phyloP scores from a whole-genome alignment of 2,888 invertebrate species.

The Icerya purchasi region DNA sequence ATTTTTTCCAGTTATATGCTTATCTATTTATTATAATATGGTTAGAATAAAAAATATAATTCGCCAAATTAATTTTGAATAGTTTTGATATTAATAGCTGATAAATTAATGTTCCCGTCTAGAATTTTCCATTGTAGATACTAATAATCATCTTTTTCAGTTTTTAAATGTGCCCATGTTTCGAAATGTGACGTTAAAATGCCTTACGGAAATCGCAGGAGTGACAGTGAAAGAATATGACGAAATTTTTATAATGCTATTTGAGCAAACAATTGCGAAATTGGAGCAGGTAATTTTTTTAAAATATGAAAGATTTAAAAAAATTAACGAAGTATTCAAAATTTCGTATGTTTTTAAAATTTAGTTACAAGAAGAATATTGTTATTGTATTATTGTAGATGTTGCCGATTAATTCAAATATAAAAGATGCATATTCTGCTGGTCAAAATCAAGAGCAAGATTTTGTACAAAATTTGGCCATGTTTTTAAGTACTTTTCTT shows the following conservation, averaged over 20 bases:
- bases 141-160: slow-evolving; percentile 26
- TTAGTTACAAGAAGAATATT: too few species aligned
- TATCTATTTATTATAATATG: too few species aligned
- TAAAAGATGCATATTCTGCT: slow-evolving; percentile 77
- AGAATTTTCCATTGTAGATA: too few species aligned
- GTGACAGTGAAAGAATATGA: slow-evolving; percentile 78
- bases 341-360: background rate
- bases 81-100: too few species aligned
- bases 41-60: too few species aligned
- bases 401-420: slow-evolving; percentile 75
- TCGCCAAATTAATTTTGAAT: too few species aligned
- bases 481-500: slow-evolving; percentile 89
- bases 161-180: slow-evolving; percentile 95
- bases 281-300: slow-evolving; percentile 38
- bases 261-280: slow-evolving; percentile 80
- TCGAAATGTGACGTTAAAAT: slow-evolving; percentile 92
- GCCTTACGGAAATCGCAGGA: slow-evolving; percentile 92
- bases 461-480: slow-evolving; percentile 92
- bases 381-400: slow-evolving; percentile 34
- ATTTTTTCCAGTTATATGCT: too few species aligned
- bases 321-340: background rate
- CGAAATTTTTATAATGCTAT: slow-evolving; percentile 72
- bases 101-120: too few species aligned
- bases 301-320: too few species aligned
- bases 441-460: slow-evolving; percentile 95